Evolutionary conservation across 1,140 invertebrate species (phyloP).

Genomic region (Psilanteris sp.): DNA sequence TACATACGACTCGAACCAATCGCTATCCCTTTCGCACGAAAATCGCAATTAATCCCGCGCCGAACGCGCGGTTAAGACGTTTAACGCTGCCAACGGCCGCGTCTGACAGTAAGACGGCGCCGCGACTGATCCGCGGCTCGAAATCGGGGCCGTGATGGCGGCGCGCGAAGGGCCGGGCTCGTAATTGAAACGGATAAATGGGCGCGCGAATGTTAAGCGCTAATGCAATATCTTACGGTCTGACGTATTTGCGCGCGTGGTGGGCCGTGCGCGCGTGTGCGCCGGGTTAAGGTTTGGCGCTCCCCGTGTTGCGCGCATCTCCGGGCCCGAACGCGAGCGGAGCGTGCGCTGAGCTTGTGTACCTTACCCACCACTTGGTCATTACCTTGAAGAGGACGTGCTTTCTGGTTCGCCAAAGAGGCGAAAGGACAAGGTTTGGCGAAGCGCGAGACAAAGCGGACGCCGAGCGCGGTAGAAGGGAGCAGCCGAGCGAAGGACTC

Average conservation of each 20-base stretch:
- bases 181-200: conserved; percentile 35
- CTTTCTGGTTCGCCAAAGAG: conserved; percentile 9
- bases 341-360: conserved; percentile 34
- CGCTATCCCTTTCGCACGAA: too few species aligned
- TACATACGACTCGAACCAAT: too few species aligned
- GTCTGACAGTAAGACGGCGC: too few species aligned
- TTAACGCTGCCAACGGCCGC: too few species aligned
- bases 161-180: conserved; percentile 3
- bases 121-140: too few species aligned
- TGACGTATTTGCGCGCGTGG: conserved; percentile 29
- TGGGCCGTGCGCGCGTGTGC: conserved; percentile 24
- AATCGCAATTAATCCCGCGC: too few species aligned
- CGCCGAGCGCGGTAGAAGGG: conserved; percentile 10
- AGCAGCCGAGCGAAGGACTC: conserved; percentile 37
- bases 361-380: conserved; percentile 51
- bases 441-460: conserved; percentile 6
- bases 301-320: conserved; percentile 55
- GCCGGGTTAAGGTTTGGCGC: conserved; percentile 6
- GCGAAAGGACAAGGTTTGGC: conserved; percentile 17
- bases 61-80: too few species aligned
- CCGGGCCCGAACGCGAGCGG: conserved; percentile 5
- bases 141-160: too few species aligned
- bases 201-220: conserved; percentile 16
- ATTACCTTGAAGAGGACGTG: conserved; percentile 64
- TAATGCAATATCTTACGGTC: conserved; percentile 30